These are phyloP conservation scores for Melanotaenia parkinsoni DNA, from an alignment of 2,797 vertebrate genomes.

Conservation along the genomic window DNA sequence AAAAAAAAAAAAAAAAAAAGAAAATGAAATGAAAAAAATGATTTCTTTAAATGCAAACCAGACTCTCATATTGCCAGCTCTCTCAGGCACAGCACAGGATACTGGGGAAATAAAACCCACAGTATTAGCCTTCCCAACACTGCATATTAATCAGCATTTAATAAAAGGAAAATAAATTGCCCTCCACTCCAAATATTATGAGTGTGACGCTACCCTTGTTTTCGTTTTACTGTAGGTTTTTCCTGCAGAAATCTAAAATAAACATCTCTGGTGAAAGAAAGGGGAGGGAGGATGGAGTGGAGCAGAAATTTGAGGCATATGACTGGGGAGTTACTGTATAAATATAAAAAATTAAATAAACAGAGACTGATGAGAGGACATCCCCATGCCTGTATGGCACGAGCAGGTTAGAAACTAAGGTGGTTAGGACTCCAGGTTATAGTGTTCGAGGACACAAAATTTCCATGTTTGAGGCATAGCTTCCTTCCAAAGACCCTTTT, in stretches of 20 bases:
- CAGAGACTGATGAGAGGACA: conserved; percentile 62
- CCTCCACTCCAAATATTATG: conserved; percentile 95
- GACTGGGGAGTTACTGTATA: conserved; percentile 50
- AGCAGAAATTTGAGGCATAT: conserved; percentile 46
- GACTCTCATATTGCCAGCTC: conserved; percentile 82
- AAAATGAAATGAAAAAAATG: conserved; percentile 60
- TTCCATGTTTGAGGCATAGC: conserved; percentile 63
- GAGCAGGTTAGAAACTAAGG: conserved; percentile 25
- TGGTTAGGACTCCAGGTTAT: conserved; percentile 30
- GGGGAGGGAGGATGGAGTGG: conserved; percentile 33
- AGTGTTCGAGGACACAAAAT: conserved; percentile 48
- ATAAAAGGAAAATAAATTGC: conserved; percentile 93
- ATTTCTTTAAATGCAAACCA: conserved; percentile 89
- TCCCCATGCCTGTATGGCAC: conserved; percentile 24
- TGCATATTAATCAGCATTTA: conserved; percentile 97
- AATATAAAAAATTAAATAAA: conserved; percentile 72
- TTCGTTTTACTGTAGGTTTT: conserved; percentile 76
- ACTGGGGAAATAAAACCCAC: conserved; percentile 88
- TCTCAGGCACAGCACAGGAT: conserved; percentile 85
- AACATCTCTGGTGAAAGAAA: conserved; percentile 70
- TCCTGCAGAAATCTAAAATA: conserved; percentile 73
- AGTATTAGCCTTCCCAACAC: conserved; percentile 90
- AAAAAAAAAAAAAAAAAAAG: conserved; percentile 56
- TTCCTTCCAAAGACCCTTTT: conserved; percentile 32
- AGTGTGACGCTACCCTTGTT: conserved; percentile 81